A percentile compares a stretch with the other conserved stretches of the same genome.
phyloP scores from a whole-genome alignment of 2,888 invertebrate species.

The Drosophila trichaetosa region DNA sequence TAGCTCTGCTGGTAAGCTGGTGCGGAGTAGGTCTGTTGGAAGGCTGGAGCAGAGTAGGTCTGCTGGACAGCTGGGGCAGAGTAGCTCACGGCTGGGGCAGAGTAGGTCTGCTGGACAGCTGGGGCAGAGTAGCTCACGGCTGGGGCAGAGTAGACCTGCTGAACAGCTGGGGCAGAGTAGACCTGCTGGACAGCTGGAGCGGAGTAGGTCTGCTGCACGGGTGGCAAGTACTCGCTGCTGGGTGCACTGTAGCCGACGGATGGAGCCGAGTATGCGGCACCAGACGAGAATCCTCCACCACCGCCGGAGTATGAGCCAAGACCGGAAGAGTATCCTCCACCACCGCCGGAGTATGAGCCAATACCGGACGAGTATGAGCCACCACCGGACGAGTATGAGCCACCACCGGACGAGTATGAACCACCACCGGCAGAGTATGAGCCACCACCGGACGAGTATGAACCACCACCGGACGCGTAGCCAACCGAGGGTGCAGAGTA shows the following conservation, averaged over 20 bases:
- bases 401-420: conserved; percentile 12
- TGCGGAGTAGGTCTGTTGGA: conserved; percentile 41
- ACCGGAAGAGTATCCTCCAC: background rate
- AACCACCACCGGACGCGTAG: conserved; percentile 22
- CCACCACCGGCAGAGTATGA: conserved; percentile 15
- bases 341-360: background rate
- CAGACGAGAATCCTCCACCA: background rate
- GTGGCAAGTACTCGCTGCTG: conserved; percentile 25
- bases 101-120: conserved; percentile 54
- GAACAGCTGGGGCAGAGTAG: conserved; percentile 15
- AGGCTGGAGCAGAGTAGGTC: conserved; percentile 50
- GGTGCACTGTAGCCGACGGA: conserved; percentile 23
- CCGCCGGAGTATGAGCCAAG: background rate
- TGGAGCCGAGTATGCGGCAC: conserved; percentile 38
- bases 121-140: conserved; percentile 55
- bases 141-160: conserved; percentile 22
- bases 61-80: conserved; percentile 55
- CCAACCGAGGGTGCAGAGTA: conserved; percentile 43
- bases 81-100: conserved; percentile 37
- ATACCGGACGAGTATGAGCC: background rate
- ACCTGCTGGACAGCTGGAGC: conserved; percentile 37
- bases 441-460: conserved; percentile 19
- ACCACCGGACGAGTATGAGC: background rate
- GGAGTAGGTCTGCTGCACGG: conserved; percentile 35
- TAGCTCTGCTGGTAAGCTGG: conserved; percentile 45